Conservation (phyloP, 2,888 invertebrate species). For the Trypoxylon attenuatum region DNA sequence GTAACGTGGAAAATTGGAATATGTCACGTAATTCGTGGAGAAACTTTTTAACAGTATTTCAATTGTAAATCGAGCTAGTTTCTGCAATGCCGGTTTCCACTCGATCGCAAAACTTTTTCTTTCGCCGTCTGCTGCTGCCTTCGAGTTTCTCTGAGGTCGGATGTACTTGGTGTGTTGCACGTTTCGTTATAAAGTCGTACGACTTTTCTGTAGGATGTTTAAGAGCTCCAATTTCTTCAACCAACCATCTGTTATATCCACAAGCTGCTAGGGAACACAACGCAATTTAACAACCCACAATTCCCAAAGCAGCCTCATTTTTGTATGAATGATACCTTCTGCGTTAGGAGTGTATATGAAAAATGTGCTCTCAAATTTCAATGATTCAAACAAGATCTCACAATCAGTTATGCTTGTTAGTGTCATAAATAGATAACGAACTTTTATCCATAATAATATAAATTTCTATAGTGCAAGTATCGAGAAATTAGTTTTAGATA, state of each 20-base stretch:
- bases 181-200: slow-evolving; percentile 9
- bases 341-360: too few relatives aligned
- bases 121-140: not conserved
- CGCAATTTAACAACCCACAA: not conserved
- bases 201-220: not conserved
- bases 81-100: slow-evolving; percentile 4
- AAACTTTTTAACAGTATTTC: slow-evolving; percentile 32
- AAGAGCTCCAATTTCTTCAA: not conserved
- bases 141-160: not conserved
- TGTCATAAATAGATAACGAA: too few relatives aligned
- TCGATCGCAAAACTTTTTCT: slow-evolving; percentile 12
- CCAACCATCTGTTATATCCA: not conserved
- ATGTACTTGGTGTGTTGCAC: slow-evolving; percentile 9
- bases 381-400: too few relatives aligned
- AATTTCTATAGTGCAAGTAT: too few relatives aligned
- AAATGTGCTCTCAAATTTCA: too few relatives aligned
- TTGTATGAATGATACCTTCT: not conserved
- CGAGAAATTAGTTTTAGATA: too few relatives aligned
- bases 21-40: too few relatives aligned
- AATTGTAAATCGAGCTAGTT: slow-evolving; percentile 36
- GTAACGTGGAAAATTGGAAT: too few relatives aligned
- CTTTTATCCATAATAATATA: too few relatives aligned
- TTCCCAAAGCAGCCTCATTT: not conserved
- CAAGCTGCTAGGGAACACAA: not conserved
- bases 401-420: too few relatives aligned